A percentile compares a stretch with the other conserved stretches of the same genome.
Evolutionary conservation across 2,888 invertebrate species (phyloP).

Genomic region (Chymomyza amoena): DNA sequence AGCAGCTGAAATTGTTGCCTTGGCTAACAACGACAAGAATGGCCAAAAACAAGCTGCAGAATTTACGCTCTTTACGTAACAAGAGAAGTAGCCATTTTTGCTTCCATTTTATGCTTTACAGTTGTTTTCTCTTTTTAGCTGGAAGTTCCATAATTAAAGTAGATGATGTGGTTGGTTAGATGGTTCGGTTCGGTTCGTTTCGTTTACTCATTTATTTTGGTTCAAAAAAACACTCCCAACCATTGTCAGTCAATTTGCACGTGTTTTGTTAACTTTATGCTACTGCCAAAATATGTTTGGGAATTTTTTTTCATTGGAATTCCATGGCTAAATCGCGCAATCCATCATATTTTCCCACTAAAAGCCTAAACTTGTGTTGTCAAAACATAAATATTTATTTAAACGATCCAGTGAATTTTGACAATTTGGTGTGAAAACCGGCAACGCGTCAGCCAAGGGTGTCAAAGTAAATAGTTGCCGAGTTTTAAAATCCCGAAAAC

Average conservation of each 20-base stretch:
- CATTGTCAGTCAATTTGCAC: constrained; percentile 18
- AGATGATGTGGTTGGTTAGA: neutral
- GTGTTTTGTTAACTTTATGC: neutral
- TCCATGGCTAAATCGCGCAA: constrained; percentile 37
- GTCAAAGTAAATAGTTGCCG: constrained; percentile 9
- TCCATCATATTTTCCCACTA: constrained; percentile 53
- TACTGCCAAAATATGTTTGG: neutral
- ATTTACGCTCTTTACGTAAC: constrained; percentile 9
- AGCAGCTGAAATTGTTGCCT: neutral
- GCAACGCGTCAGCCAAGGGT: constrained; percentile 34
- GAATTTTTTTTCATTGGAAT: constrained; percentile 43
- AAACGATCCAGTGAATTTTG: constrained; percentile 61
- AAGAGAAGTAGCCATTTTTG: neutral
- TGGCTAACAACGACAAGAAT: neutral
- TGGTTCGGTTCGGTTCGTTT: neutral
- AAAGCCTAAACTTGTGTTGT: constrained; percentile 59
- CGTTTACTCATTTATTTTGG: neutral
- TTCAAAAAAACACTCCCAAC: constrained; percentile 36
- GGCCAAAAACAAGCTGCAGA: neutral
- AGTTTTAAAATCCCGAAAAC: neutral
- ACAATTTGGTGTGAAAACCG: constrained; percentile 60
- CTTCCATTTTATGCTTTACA: neutral
- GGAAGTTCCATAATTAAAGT: neutral
- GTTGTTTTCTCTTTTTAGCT: neutral
- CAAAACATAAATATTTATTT: constrained; percentile 64